phyloP scores from a whole-genome alignment of 92 coral and sea anemone species.

The Epizoanthus stellaris region DNA sequence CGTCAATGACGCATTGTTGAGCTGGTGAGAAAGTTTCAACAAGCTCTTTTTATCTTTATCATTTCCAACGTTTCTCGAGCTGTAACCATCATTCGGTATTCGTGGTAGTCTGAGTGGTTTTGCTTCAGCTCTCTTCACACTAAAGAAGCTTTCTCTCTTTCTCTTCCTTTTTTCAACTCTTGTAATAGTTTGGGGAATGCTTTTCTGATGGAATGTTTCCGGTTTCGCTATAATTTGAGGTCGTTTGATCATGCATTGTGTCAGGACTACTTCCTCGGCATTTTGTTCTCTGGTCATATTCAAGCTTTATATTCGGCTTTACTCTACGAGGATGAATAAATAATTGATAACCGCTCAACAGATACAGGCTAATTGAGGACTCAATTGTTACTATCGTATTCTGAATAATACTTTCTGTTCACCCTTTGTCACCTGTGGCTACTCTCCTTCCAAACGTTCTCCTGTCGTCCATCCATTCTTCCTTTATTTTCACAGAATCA shows the following conservation, averaged over 20 bases:
- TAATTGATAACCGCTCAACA: not conserved
- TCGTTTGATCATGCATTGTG: not conserved
- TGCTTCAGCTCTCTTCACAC: not conserved
- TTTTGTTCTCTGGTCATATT: not conserved
- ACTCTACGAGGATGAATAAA: not conserved
- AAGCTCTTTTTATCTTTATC: not conserved
- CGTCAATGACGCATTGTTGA: not conserved
- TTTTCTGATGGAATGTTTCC: not conserved
- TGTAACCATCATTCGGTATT: not conserved
- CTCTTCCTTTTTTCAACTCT: not conserved
- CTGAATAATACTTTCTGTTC: too few relatives aligned
- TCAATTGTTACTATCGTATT: too few relatives aligned
- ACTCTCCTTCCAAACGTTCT: too few relatives aligned
- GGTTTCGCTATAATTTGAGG: conserved; percentile 14
- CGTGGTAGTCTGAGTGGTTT: not conserved
- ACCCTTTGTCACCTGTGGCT: too few relatives aligned
- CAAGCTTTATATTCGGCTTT: not conserved
- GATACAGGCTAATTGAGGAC: not conserved
- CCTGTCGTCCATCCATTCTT: too few relatives aligned
- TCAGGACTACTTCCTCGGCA: not conserved
- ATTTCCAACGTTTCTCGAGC: not conserved
- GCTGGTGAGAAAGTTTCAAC: conserved; percentile 15
- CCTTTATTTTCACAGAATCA: too few relatives aligned
- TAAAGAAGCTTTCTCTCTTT: not conserved
- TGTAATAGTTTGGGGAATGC: not conserved